phyloP scores from a whole-genome alignment of 2,797 vertebrate species.

The Phataginus tricuspis region DNA sequence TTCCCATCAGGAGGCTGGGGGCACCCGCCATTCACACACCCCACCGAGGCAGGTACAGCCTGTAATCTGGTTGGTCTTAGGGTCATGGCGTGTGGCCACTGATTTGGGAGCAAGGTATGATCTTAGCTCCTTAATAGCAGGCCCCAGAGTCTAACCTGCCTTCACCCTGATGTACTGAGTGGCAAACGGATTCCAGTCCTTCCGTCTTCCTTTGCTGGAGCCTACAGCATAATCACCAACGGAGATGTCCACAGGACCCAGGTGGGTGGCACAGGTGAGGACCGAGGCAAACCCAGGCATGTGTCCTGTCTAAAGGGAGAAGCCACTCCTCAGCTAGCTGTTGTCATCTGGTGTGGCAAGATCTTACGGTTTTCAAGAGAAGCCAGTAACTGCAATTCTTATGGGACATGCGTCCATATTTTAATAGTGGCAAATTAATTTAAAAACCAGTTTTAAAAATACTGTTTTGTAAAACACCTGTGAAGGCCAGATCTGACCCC shows the following conservation, averaged over 20 bases:
- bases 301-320: not conserved
- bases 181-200: not conserved
- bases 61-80: not conserved
- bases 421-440: not conserved
- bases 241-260: not conserved
- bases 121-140: not conserved
- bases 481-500: not conserved
- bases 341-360: not conserved
- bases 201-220: not conserved
- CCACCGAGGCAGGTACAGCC: not conserved
- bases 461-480: not conserved
- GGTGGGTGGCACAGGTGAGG: not conserved
- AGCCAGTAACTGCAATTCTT: not conserved
- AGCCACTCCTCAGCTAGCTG: not conserved
- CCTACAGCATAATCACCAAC: not conserved
- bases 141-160: not conserved
- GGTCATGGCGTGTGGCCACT: not conserved
- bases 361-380: not conserved
- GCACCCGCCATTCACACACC: not conserved
- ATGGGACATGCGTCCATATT: not conserved
- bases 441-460: not conserved
- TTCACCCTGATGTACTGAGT: not conserved
- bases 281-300: rapidly evolving
- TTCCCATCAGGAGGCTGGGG: not conserved
- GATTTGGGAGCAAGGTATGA: not conserved